Evolutionary conservation across 2,888 invertebrate species (phyloP).

Genomic region (Diabrotica balteata): DNA sequence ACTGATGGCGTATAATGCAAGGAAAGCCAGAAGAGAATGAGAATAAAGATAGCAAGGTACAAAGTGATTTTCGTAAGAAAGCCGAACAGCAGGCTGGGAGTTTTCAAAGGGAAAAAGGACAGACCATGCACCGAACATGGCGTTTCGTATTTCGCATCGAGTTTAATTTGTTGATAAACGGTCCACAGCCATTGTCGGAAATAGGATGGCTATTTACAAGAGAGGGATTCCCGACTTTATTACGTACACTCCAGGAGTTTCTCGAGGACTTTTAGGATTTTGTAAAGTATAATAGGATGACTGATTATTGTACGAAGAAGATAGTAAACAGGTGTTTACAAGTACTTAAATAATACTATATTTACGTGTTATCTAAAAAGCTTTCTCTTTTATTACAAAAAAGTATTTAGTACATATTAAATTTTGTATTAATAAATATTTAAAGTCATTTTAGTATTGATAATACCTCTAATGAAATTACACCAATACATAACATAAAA

Average conservation of each 20-base stretch:
- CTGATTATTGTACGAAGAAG: background rate
- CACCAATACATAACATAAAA: too few relatives aligned
- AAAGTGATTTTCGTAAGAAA: slow-evolving; percentile 28
- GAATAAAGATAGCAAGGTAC: slow-evolving; percentile 29
- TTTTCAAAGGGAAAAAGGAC: slow-evolving; percentile 14
- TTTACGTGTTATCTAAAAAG: too few relatives aligned
- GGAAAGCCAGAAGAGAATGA: slow-evolving; percentile 8
- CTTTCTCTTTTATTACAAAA: too few relatives aligned
- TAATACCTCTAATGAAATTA: too few relatives aligned
- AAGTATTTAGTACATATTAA: too few relatives aligned
- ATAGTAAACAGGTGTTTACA: slow-evolving; percentile 1
- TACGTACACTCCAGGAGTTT: slow-evolving; percentile 26
- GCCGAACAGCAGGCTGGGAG: slow-evolving; percentile 9
- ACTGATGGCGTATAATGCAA: slow-evolving; percentile 10
- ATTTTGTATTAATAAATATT: too few relatives aligned
- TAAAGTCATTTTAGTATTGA: too few relatives aligned
- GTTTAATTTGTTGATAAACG: slow-evolving; percentile 39
- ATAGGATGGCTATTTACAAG: slow-evolving; percentile 32
- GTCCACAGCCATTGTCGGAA: slow-evolving; percentile 30
- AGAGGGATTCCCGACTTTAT: slow-evolving; percentile 29
- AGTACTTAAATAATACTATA: background rate
- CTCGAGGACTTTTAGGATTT: slow-evolving; percentile 15
- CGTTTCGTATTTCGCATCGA: slow-evolving; percentile 24
- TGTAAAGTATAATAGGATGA: slow-evolving; percentile 11
- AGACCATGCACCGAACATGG: slow-evolving; percentile 11